Conservation (phyloP, 2,797 vertebrate species). For the Gallinago solitaria region DNA sequence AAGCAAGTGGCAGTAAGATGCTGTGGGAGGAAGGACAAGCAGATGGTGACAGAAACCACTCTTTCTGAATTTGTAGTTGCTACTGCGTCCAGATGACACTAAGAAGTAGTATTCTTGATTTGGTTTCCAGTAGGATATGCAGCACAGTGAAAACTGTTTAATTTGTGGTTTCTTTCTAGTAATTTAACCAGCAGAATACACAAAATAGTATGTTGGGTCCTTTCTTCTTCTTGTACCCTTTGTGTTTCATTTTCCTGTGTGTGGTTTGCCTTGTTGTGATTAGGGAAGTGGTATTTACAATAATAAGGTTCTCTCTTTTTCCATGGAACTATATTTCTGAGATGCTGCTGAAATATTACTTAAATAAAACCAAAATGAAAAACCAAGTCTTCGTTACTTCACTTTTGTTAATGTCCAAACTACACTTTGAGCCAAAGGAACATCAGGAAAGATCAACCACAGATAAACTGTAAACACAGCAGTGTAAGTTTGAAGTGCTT, state of each 20-base stretch:
- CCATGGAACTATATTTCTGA: not conserved
- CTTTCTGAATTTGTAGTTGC: not conserved
- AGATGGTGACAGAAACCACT: conserved; percentile 57
- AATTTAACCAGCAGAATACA: not conserved
- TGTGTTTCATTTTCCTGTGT: not conserved
- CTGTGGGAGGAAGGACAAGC: conserved; percentile 43
- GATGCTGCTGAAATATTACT: not conserved
- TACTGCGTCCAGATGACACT: not conserved
- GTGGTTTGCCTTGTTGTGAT: not conserved
- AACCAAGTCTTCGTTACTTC: not conserved
- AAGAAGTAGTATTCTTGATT: not conserved
- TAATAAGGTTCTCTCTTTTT: not conserved
- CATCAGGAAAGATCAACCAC: not conserved
- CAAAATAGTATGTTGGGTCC: not conserved
- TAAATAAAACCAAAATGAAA: not conserved
- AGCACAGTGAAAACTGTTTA: not conserved
- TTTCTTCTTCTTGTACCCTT: not conserved
- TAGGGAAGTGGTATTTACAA: not conserved
- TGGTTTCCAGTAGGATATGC: not conserved
- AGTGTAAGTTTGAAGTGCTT: not conserved
- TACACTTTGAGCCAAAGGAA: not conserved
- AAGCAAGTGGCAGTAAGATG: conserved; percentile 27
- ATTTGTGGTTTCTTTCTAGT: not conserved
- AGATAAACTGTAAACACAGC: not conserved
- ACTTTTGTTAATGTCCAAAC: not conserved